Percentiles rank a stretch among this genome's conserved stretches.
These are phyloP conservation scores for Mylabris sibirica DNA, from an alignment of 2,888 invertebrate genomes.

Conservation along the genomic window DNA sequence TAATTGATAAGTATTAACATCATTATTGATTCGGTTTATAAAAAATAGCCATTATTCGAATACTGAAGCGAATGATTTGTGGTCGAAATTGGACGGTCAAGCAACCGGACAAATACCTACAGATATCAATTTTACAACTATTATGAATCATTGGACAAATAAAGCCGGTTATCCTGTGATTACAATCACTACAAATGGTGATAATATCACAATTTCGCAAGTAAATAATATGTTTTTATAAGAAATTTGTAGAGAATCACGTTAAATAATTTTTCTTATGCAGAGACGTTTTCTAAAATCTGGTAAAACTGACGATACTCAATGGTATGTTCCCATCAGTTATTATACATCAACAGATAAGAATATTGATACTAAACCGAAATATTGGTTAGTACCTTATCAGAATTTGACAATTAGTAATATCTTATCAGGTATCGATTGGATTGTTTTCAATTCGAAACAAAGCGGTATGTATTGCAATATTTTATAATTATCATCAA, in stretches of 20 bases:
- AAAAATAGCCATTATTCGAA: constrained; percentile 56
- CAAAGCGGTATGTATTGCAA: constrained; percentile 19
- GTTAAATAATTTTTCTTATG: constrained; percentile 29
- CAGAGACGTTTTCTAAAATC: constrained; percentile 29
- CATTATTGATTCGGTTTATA: neutral
- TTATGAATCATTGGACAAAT: constrained; percentile 69
- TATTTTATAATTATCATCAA: neutral
- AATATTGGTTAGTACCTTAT: constrained; percentile 49
- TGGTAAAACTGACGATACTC: constrained; percentile 8
- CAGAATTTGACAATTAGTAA: constrained; percentile 9
- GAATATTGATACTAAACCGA: constrained; percentile 55
- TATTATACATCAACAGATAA: constrained; percentile 60
- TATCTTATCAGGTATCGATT: constrained; percentile 15
- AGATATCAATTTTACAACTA: constrained; percentile 28
- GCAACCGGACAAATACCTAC: constrained; percentile 28
- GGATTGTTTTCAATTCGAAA: constrained; percentile 31
- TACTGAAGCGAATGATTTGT: constrained; percentile 64
- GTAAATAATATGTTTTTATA: constrained; percentile 32
- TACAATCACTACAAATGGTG: constrained; percentile 51
- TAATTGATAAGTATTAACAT: no score
- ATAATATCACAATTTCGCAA: constrained; percentile 37
- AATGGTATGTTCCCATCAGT: constrained; percentile 65
- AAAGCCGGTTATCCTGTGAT: constrained; percentile 68
- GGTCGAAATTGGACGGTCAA: constrained; percentile 59
- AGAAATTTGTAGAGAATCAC: neutral